Conservation (phyloP, 2,888 invertebrate genomes). For the Polydrusus cervinus region DNA sequence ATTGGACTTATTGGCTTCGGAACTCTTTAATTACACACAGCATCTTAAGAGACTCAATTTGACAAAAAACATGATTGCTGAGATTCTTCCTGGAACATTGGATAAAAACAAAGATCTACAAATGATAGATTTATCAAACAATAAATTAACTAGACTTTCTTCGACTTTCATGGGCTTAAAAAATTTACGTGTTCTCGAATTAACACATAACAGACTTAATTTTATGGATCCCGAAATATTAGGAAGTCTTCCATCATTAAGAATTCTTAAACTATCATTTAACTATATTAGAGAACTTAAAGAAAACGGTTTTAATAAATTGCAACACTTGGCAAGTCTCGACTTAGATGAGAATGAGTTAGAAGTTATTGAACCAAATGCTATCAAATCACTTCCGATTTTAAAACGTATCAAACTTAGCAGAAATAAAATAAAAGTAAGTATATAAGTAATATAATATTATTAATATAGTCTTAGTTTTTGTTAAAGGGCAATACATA, state of each 20-base stretch:
- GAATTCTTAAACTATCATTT: slow-evolving; percentile 82
- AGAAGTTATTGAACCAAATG: slow-evolving; percentile 81
- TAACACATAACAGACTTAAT: slow-evolving; percentile 85
- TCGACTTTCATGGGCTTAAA: slow-evolving; percentile 80
- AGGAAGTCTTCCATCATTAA: slow-evolving; percentile 80
- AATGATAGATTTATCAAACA: slow-evolving; percentile 85
- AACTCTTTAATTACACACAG: slow-evolving; percentile 79
- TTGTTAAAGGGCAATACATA: no score
- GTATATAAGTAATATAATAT: no score
- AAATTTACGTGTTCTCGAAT: slow-evolving; percentile 81
- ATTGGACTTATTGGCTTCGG: slow-evolving; percentile 80
- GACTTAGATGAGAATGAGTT: slow-evolving; percentile 89
- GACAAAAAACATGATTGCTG: slow-evolving; percentile 83
- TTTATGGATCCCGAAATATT: slow-evolving; percentile 81
- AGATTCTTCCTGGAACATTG: slow-evolving; percentile 78
- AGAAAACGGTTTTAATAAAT: slow-evolving; percentile 81
- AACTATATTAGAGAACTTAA: slow-evolving; percentile 83
- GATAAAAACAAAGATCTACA: slow-evolving; percentile 80
- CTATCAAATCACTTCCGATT: slow-evolving; percentile 81
- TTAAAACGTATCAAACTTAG: slow-evolving; percentile 77
- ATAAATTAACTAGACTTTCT: slow-evolving; percentile 83
- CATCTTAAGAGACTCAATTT: slow-evolving; percentile 81
- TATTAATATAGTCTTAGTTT: no score
- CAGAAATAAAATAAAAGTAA: slow-evolving; percentile 78
- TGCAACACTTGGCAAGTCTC: slow-evolving; percentile 81